A percentile compares a stretch with the other conserved stretches of the same genome.
These are phyloP conservation scores for Thamnaconus septentrionalis DNA, from an alignment of 2,113 vertebrate species.

Conservation along the genomic window DNA sequence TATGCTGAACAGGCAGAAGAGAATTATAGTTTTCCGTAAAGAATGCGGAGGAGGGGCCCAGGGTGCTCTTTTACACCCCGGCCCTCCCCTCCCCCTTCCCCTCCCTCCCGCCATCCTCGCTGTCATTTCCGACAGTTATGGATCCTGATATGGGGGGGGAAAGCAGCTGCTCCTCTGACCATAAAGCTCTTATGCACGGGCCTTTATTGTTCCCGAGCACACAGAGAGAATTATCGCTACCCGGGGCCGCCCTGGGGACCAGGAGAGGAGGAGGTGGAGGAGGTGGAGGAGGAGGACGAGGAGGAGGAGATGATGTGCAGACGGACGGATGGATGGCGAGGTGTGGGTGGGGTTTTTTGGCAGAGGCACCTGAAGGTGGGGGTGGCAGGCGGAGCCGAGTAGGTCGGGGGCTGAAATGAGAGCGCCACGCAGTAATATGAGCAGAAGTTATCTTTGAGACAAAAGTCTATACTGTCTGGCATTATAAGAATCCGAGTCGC, in stretches of 20 bases:
- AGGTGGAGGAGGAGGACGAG: conserved; percentile 18
- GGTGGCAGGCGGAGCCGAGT: conserved; percentile 1
- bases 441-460: too few species aligned
- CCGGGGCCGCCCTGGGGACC: conserved; percentile 46
- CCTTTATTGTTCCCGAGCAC: conserved; percentile 70
- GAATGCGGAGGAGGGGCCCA: conserved; percentile 30
- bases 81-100: too few species aligned
- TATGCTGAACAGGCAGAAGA: conserved; percentile 65
- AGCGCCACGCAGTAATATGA: too few species aligned
- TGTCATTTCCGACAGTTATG: conserved; percentile 71
- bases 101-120: not conserved
- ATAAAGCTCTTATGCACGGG: conserved; percentile 70
- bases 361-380: conserved; percentile 60
- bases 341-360: conserved; percentile 64
- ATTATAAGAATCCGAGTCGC: too few species aligned
- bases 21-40: conserved; percentile 55
- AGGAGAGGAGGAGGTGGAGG: conserved; percentile 26
- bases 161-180: conserved; percentile 78
- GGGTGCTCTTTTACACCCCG: conserved; percentile 37
- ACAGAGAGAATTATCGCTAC: conserved; percentile 63
- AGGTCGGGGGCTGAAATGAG: too few species aligned
- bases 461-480: too few species aligned
- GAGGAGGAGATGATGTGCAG: conserved; percentile 39
- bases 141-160: conserved; percentile 58
- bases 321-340: conserved; percentile 45